phyloP scores from a whole-genome alignment of 2,113 vertebrate species.

The Gnathonemus echidnorhynchus region DNA sequence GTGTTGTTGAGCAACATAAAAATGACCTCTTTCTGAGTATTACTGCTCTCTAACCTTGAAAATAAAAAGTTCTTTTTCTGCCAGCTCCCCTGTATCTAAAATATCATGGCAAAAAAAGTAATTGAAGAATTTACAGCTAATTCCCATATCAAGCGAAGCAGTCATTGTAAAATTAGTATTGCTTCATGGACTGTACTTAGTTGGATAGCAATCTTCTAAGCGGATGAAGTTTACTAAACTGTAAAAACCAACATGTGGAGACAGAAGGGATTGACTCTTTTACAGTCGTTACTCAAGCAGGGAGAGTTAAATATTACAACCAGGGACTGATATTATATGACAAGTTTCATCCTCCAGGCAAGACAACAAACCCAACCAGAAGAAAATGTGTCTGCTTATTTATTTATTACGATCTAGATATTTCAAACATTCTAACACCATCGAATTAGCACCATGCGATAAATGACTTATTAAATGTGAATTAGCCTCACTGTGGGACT shows the following conservation, averaged over 20 bases:
- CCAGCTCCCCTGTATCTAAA: neutral
- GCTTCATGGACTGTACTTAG: constrained; percentile 39
- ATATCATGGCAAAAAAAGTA: constrained; percentile 6
- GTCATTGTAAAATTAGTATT: constrained; percentile 64
- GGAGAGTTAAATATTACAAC: constrained; percentile 34
- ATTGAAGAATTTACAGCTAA: constrained; percentile 15
- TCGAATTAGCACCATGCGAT: constrained; percentile 29
- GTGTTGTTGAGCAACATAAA: neutral
- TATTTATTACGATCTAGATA: constrained; percentile 18
- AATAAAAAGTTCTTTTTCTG: neutral
- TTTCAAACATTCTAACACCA: constrained; percentile 32
- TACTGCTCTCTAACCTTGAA: neutral
- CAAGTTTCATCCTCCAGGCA: constrained; percentile 29
- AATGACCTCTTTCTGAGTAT: too few species aligned
- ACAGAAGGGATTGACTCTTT: constrained; percentile 54
- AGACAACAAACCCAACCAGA: constrained; percentile 27
- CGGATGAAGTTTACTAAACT: constrained; percentile 52
- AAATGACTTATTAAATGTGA: constrained; percentile 31
- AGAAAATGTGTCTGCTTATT: constrained; percentile 17
- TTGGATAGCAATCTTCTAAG: constrained; percentile 60
- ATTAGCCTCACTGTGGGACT: constrained; percentile 37
- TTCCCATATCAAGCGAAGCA: constrained; percentile 52
- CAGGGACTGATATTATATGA: constrained; percentile 42
- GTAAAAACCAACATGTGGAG: constrained; percentile 51
- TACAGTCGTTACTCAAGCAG: constrained; percentile 50